These are phyloP conservation scores for Muntiacus reevesi DNA, from an alignment of 2,113 vertebrate species.

Conservation along the genomic window DNA sequence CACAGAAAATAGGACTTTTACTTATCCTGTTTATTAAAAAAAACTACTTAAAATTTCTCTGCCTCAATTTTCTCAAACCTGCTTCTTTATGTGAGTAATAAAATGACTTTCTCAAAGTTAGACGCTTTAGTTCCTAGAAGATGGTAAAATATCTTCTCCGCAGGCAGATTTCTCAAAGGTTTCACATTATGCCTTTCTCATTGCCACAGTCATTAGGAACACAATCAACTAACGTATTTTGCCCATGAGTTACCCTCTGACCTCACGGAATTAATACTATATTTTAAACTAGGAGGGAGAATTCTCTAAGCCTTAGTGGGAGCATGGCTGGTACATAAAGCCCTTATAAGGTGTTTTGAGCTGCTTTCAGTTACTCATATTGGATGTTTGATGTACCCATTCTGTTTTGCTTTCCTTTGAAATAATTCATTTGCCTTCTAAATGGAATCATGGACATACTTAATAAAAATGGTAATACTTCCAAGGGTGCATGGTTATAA, in stretches of 20 bases:
- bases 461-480: constrained; percentile 68
- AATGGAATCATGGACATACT: constrained; percentile 62
- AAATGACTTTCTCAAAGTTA: constrained; percentile 28
- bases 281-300: background rate
- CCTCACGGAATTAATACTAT: constrained; percentile 30
- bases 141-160: background rate
- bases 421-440: constrained; percentile 67
- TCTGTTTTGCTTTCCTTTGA: constrained; percentile 63
- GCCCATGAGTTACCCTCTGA: constrained; percentile 18
- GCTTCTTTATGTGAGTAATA: constrained; percentile 4
- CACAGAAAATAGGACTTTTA: background rate
- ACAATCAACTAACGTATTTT: constrained; percentile 25
- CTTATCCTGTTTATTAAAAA: background rate
- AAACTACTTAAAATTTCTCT: background rate
- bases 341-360: constrained; percentile 44
- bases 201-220: background rate
- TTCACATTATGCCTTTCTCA: background rate
- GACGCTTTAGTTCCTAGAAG: background rate
- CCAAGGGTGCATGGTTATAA: constrained; percentile 29
- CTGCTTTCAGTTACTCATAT: constrained; percentile 20
- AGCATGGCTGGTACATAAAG: background rate
- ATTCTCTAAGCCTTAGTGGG: background rate
- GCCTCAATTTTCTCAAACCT: constrained; percentile 38
- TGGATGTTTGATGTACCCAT: constrained; percentile 47
- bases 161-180: background rate